phyloP scores from a whole-genome alignment of 2,888 invertebrate genomes.

The Diarsia mendica region DNA sequence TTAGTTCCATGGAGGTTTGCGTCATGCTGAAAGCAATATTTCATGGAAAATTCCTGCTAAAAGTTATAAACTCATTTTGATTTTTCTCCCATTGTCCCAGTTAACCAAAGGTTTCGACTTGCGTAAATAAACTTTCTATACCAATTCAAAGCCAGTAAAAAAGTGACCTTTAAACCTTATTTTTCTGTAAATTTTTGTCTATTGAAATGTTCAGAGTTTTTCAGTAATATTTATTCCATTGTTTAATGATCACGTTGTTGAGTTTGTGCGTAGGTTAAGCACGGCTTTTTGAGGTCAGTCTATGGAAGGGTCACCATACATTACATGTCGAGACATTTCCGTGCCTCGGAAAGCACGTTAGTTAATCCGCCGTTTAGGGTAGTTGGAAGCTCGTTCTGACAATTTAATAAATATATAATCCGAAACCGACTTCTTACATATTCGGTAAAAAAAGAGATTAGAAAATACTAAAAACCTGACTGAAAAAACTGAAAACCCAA shows the following conservation, averaged over 20 bases:
- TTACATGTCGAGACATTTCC: too few relatives aligned
- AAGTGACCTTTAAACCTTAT: neutral
- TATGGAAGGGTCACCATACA: neutral
- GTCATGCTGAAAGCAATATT: neutral
- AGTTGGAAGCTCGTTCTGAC: too few relatives aligned
- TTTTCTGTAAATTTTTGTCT: neutral
- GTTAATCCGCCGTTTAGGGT: too few relatives aligned
- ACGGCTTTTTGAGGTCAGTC: neutral
- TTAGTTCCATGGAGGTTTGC: neutral
- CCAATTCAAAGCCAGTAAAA: neutral
- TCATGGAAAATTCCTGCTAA: neutral
- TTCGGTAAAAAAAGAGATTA: neutral
- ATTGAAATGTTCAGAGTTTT: neutral
- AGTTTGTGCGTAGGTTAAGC: neutral
- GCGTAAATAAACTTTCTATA: neutral
- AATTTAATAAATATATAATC: neutral
- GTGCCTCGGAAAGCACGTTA: too few relatives aligned
- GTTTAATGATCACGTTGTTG: neutral
- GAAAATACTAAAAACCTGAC: too few relatives aligned
- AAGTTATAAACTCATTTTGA: neutral
- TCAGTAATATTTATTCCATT: neutral
- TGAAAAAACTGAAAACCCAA: too few relatives aligned
- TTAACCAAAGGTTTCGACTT: neutral
- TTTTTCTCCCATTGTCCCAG: neutral
- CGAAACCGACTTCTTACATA: neutral